Base-by-base conservation (phyloP, 2,113 vertebrate genomes). In the Phalacrocorax brasilianus region DNA sequence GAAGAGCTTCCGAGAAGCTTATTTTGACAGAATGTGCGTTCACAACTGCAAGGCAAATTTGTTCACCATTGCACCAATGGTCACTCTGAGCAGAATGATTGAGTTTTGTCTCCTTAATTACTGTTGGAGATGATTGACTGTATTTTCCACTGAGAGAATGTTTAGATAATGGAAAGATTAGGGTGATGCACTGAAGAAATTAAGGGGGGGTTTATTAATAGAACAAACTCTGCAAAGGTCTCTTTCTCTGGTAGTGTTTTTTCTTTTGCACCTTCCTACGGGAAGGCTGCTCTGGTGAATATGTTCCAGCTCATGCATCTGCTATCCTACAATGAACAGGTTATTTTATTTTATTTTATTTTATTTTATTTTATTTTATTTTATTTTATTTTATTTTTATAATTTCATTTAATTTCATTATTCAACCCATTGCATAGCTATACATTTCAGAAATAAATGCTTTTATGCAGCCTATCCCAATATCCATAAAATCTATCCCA, bases 231-330 rank as follows among this genome's bases (percentile, higher is more conserved):
- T 28, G 40, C 68, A 81, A 78, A 76, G 83, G 42, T 89, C 72
- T 81, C 27, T 75, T 71, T 95, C 53, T 91, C 58, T 90, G 49
- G 20, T 74, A 45, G 30, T 47, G 30, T 66, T 73, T 94, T 88
- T 62, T 16, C 30, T 87, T 97, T 97, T 86, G 71, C 86, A 93
- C 84, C 87, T 95, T 96, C 91, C 92, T 96, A 74, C 23, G 1
- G 55, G 86, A 89, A 77, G 84, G 81, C 90, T 96, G 80, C 81
- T 89, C 73, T 83, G 56, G 35, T 91, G 44, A 85, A 52, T 52
- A 14, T 93, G 68, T 83, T 94, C 80, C 90, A 94, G 76, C 66
- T 94, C 42, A 26, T 77, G 44, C 90, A 95, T 85, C 88, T 96
- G 74, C 84, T 61, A 49, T 49, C 27, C 72, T 73, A 81, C 28